A percentile compares a stretch with the other conserved stretches of the same genome.
Evolutionary conservation across 2,113 vertebrate genomes (phyloP).

Genomic region (Ammodytes dubius): DNA sequence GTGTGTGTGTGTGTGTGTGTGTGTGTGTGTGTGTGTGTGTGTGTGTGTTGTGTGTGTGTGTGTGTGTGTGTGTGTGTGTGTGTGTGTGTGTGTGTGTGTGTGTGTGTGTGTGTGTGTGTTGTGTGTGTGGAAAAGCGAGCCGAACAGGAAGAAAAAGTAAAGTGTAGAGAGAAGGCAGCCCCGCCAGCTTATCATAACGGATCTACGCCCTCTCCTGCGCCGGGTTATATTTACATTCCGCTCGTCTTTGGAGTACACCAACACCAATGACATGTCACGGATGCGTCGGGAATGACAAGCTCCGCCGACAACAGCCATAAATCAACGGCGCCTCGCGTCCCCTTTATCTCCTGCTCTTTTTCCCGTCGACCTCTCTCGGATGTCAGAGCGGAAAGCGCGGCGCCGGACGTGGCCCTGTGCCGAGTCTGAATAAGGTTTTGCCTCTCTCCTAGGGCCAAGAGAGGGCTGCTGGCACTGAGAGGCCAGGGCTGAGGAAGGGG

Average conservation of each 20-base stretch:
- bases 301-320: constrained; percentile 32
- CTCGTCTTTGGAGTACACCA: constrained; percentile 9
- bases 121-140: not conserved
- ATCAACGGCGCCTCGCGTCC: constrained; percentile 40
- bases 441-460: not conserved
- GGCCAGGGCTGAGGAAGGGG: not conserved
- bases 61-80: not conserved
- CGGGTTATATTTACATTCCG: constrained; percentile 24
- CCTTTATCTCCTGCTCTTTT: constrained; percentile 42
- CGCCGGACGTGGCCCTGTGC: not conserved
- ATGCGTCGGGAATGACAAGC: constrained; percentile 24
- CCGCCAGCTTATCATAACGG: constrained; percentile 29
- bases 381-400: not conserved
- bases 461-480: constrained; percentile 18
- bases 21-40: not conserved
- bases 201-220: constrained; percentile 1
- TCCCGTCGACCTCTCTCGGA: constrained; percentile 7
- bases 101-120: not conserved
- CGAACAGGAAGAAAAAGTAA: not conserved
- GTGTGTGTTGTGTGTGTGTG: not conserved
- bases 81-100: not conserved
- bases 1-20: not conserved
- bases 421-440: not conserved
- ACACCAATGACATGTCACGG: not conserved
- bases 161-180: not conserved